Percentiles rank a stretch among this genome's conserved stretches.
phyloP scores from a whole-genome alignment of 2,113 vertebrate genomes.

The Uria lomvia region DNA sequence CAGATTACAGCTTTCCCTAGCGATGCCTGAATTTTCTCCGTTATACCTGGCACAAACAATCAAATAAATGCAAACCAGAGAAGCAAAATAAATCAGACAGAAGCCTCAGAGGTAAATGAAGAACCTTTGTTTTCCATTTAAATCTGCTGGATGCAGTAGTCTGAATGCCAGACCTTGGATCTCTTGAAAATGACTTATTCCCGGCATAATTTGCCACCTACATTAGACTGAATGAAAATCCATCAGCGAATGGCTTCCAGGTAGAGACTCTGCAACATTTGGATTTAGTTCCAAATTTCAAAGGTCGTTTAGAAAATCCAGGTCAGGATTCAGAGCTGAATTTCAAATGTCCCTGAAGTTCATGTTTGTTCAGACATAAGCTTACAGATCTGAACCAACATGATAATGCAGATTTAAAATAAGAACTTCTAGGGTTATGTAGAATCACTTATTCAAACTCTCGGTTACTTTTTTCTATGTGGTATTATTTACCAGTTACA shows the following conservation, averaged over 20 bases:
- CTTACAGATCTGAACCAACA: conserved; percentile 5
- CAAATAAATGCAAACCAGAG: conserved; percentile 56
- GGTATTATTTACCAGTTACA: conserved; percentile 43
- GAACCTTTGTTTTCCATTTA: conserved; percentile 64
- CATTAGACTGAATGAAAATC: conserved; percentile 54
- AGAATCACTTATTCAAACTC: background rate
- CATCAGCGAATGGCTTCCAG: conserved; percentile 40
- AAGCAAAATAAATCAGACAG: conserved; percentile 36
- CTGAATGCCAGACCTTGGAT: conserved; percentile 34
- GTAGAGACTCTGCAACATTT: conserved; percentile 36
- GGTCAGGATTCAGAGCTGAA: conserved; percentile 45
- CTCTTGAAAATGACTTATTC: conserved; percentile 39
- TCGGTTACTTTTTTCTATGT: conserved; percentile 11
- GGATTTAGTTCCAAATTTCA: conserved; percentile 55
- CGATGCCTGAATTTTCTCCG: conserved; percentile 32
- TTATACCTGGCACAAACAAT: conserved; percentile 61
- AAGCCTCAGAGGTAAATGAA: conserved; percentile 65
- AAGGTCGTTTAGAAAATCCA: conserved; percentile 49
- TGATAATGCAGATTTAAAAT: conserved; percentile 34
- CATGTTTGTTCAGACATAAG: conserved; percentile 35
- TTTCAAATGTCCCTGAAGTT: conserved; percentile 47
- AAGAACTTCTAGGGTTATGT: background rate
- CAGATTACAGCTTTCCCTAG: conserved; percentile 15
- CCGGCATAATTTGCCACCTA: conserved; percentile 36
- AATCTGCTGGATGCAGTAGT: conserved; percentile 21